A percentile compares a stretch with the other conserved stretches of the same genome.
Evolutionary conservation across 1,140 invertebrate species (phyloP).

Genomic region (Drosophila ficusphila): DNA sequence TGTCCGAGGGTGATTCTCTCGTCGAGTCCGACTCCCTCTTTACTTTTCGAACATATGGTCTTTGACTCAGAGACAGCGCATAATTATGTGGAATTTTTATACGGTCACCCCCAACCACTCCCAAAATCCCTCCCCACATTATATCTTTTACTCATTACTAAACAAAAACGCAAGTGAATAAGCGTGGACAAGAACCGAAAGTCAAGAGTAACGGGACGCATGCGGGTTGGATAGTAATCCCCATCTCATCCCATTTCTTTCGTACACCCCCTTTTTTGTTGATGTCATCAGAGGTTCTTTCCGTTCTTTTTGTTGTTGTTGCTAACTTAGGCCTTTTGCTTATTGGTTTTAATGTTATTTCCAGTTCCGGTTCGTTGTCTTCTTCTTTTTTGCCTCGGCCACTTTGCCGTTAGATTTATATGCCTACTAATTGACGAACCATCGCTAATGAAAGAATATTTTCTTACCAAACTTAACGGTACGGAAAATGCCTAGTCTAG

Average conservation of each 20-base stretch:
- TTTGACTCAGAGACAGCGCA: conserved; percentile 46
- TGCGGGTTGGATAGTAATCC: conserved; percentile 26
- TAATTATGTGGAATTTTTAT: conserved; percentile 66
- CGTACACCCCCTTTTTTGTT: conserved; percentile 14
- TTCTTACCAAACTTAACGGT: conserved; percentile 66
- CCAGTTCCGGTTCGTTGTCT: conserved; percentile 63
- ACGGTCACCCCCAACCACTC: not conserved
- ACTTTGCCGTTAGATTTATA: conserved; percentile 62
- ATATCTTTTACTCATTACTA: conserved; percentile 10
- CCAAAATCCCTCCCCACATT: not conserved
- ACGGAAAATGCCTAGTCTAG: conserved; percentile 42
- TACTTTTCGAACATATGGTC: conserved; percentile 35
- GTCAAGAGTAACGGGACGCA: conserved; percentile 38
- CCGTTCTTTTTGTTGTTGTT: conserved; percentile 22
- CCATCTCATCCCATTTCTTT: not conserved
- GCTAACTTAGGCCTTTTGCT: conserved; percentile 33
- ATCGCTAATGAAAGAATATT: conserved; percentile 70
- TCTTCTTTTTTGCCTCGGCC: conserved; percentile 9
- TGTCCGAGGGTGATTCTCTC: conserved; percentile 30
- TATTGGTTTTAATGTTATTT: conserved; percentile 63
- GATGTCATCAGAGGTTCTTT: conserved; percentile 49
- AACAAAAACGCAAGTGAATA: conserved; percentile 76
- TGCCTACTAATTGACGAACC: conserved; percentile 64
- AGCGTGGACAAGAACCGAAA: conserved; percentile 63
- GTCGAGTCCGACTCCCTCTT: not conserved